A percentile compares a stretch with the other conserved stretches of the same genome.
Conservation (phyloP, 2,888 invertebrate species). For the Tenthredo amoena region DNA sequence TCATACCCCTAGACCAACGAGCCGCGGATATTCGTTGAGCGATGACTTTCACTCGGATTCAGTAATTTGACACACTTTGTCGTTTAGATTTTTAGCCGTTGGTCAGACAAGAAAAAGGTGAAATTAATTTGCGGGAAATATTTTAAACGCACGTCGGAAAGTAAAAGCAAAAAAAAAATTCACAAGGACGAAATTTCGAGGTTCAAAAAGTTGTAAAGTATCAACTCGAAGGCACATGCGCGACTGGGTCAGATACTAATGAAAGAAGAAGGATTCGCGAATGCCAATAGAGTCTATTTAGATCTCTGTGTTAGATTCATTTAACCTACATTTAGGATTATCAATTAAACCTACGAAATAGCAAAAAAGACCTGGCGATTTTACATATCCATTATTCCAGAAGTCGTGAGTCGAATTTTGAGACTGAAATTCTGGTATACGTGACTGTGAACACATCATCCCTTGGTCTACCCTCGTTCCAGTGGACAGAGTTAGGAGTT, state of each 20-base stretch:
- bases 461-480: not conserved
- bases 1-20: conserved; percentile 60
- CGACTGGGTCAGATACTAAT: not conserved
- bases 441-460: conserved; percentile 6
- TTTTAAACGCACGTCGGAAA: not conserved
- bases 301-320: not conserved
- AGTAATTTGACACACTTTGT: not conserved
- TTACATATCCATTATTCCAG: not conserved
- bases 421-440: not conserved
- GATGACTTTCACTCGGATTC: conserved; percentile 39
- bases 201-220: not conserved
- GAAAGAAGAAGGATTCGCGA: not conserved
- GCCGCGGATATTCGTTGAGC: conserved; percentile 46
- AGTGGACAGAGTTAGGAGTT: not conserved
- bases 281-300: not conserved
- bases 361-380: not conserved
- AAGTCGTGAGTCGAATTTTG: not conserved
- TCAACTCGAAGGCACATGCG: not conserved
- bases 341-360: not conserved
- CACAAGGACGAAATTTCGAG: not conserved
- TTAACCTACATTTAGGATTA: not conserved
- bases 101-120: not conserved
- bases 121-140: not conserved
- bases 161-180: not conserved
- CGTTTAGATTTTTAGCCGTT: not conserved